Evolutionary conservation across 2,797 vertebrate species (phyloP).

Genomic region (Schizothorax lantsangensis): DNA sequence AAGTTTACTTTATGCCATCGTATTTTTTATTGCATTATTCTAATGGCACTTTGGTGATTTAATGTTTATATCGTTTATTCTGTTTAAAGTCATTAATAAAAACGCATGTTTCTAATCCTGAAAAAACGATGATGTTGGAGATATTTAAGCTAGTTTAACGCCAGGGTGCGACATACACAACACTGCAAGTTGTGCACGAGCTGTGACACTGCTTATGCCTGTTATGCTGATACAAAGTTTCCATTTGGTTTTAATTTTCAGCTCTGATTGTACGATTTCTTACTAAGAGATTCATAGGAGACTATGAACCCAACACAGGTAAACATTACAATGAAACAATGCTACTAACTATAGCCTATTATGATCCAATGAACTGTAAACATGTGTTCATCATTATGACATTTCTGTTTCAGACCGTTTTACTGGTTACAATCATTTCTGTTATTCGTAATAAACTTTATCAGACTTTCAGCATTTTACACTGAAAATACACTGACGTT

Average conservation of each 20-base stretch:
- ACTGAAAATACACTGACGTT: not conserved
- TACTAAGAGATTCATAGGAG: slow-evolving; percentile 94
- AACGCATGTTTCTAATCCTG: not conserved
- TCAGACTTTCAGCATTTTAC: not conserved
- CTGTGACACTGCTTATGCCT: not conserved
- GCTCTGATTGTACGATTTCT: slow-evolving; percentile 92
- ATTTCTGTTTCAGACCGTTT: not conserved
- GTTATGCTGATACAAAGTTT: not conserved
- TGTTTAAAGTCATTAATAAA: not conserved
- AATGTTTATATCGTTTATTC: not conserved
- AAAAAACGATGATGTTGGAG: not conserved
- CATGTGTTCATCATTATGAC: not conserved
- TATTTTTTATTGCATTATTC: not conserved
- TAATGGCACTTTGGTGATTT: not conserved
- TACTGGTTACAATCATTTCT: not conserved
- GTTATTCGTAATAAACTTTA: not conserved
- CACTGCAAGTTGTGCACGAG: not conserved
- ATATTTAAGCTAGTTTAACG: slow-evolving; percentile 31
- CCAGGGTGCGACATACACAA: slow-evolving; percentile 57
- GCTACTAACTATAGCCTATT: not conserved
- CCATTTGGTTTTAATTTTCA: slow-evolving; percentile 66
- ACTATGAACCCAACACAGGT: slow-evolving; percentile 95
- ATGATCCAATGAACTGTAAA: not conserved
- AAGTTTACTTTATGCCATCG: not conserved
- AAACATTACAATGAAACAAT: slow-evolving; percentile 58